Conservation (phyloP, 1,140 invertebrate species). For the Amphibalanus amphitrite region DNA sequence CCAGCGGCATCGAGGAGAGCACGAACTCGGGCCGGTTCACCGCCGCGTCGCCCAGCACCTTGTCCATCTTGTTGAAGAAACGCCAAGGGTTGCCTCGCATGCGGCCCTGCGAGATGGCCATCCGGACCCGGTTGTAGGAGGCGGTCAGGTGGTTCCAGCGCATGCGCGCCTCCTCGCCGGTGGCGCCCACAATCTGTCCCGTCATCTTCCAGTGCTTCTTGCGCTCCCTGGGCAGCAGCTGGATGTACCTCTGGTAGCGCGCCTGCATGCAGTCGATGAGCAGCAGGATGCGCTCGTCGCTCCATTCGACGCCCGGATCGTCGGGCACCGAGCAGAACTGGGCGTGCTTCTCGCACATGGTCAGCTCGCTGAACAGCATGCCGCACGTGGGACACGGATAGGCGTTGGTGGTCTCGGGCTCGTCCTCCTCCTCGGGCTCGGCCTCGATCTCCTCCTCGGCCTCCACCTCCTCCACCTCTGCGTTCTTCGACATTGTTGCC, state of each 20-base stretch:
- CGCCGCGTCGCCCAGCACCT: neutral
- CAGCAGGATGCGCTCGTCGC: neutral
- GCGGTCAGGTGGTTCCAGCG: neutral
- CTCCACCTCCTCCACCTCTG: no score
- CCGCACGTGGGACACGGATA: neutral
- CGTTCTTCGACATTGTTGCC: no score
- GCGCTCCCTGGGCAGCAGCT: neutral
- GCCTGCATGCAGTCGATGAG: neutral
- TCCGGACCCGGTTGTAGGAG: neutral
- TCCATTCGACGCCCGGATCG: neutral
- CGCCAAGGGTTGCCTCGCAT: neutral
- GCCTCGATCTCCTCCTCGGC: no score
- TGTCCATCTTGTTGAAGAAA: neutral
- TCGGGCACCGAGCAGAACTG: neutral
- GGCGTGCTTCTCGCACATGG: neutral
- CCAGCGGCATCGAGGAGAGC: neutral
- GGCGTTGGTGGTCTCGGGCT: neutral
- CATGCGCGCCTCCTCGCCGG: neutral
- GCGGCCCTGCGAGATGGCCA: neutral
- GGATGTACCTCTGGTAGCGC: neutral
- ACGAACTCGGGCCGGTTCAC: neutral
- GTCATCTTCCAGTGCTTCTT: neutral
- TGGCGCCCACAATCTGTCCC: neutral
- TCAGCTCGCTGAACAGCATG: neutral
- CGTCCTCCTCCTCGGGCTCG: neutral